Evolutionary conservation across 2,797 vertebrate genomes (phyloP), one percentile per base, ranked within the genome.

Genomic region (Malurus splendens): DNA sequence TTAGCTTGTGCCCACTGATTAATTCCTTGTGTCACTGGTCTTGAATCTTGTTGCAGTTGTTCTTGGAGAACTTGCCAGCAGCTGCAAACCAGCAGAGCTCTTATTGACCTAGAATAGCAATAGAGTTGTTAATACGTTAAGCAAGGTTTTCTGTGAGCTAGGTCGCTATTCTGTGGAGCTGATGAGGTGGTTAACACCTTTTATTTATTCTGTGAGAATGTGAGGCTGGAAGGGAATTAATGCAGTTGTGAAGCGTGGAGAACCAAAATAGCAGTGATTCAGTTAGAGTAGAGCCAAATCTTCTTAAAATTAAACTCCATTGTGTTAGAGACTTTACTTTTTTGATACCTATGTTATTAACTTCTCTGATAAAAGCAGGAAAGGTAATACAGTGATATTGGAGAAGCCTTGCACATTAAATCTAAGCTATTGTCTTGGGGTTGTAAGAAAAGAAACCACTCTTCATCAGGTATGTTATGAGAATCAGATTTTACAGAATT

Each of bases 291-390:
- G 76, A 78, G 92, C 60, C 68, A 91, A 89, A 80, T 92, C 87
- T 82, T 92, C 89, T 93, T 89, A 92, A 90, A 93, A 93, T 90
- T 92, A 95, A 94, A 90, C 81, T 95, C 70, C 60, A 79, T 93
- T 94, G 90, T 91, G 75, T 92, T 93, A 85, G 74, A 86, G 89
- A 93, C 87, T 92, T 94, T 85, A 81, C 60, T 92, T 94, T 93
- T 94, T 79, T 94, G 94, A 93, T 95, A 83, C 59, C 85, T 94
- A 55, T 94, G 74, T 94, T 96, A 94, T 94, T 94, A 96, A 80
- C 80, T 90, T 95, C 73, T 79, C 78, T 93, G 90, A 89, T 90
- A 93, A 90, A 79, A 90, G 78, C 54, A 83, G 75, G 76, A 72
- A 94, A 84, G 90, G 65, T 77, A 93, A 93, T 92, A 88, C 62